Base-by-base conservation (phyloP, 1,140 invertebrate species). In the Sycophaga agraensis region DNA sequence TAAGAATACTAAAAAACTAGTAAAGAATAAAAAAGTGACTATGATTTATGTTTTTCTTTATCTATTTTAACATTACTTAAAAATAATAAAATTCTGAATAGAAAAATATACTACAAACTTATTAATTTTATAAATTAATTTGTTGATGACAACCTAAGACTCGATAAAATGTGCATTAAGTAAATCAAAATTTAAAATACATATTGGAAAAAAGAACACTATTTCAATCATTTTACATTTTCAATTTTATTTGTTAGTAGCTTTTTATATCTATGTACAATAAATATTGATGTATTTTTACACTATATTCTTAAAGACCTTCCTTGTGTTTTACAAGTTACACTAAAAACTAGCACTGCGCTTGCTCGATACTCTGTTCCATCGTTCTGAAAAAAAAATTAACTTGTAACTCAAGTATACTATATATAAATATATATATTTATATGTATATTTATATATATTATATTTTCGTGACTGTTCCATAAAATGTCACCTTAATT, bases 231-330 rank as follows among this genome's bases (percentile, higher is more conserved):
- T 72, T 73, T 75, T 75, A 74, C 72, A 70, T 68, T 72, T 74
- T 73, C 65, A 69, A 70, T 77, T 80, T 78, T 78, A 80, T 78
- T 79, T 77, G 76, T 79, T 79, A 79, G 73, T 81, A 79, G 70
- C 66, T 75, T 78, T 75, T 78, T 74, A 79, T 75, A 77, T 76
- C 71, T 81, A 81, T 79, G 76, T 81, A 81, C 78, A 81, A 81
- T 80, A 81, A 80, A 81, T 81, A 81, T 80, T 78, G 74, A 79
- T 70, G 71, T 73, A 74, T 73, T 79, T 80, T 78, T 79, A 80
- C 78, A 80, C 70, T 79, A 79, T 72, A 68, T 67, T 61, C 63
- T 74, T 73, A 73, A 71, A 73, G 71, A 77, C 63, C 68, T 74
- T 74, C 59, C 68, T 76, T 75, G 72, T 61, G 63, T 63, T 66